Evolutionary conservation across 1,140 invertebrate species (phyloP), one percentile per base, ranked within the genome.

Genomic region (Leptinotarsa undecemlineata): DNA sequence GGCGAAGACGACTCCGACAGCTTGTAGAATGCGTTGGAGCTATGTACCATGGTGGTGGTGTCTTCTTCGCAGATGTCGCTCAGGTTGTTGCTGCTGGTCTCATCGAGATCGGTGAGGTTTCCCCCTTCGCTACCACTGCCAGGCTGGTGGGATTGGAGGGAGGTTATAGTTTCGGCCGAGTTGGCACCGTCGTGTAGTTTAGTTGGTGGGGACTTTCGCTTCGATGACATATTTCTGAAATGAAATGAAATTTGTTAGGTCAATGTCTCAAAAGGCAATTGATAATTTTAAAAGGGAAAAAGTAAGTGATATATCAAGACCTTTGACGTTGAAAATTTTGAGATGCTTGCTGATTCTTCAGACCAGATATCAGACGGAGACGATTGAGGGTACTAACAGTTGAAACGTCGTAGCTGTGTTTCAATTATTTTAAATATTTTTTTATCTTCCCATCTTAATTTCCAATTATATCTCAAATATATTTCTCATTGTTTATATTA

Each of bases 171-270:
- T 81, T 85, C 83, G 72, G 83, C 81, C 82, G 82, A 82, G 81
- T 88, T 87, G 81, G 89, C 90, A 86, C 93, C 92, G 88, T 95
- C 93, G 88, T 93, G 91, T 87, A 95, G 89, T 89, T 95, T 95
- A 77, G 93, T 94, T 87, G 94, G 94, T 85, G 94, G 94, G 85
- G 94, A 95, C 87, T 96, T 96, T 87, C 94, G 91, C 91, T 96
- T 96, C 87, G 94, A 96, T 90, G 94, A 95, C 94, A 96, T 96
- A 88, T 90, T 94, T 92, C 93, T 95, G 90, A 68, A 90, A 90
- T 79, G 85, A 84, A 84, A 23, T 3, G 20, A 64, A 21, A 15
- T 64, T 33, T 19, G 14, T 15, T 64, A 64, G 63, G 23, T 64
- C 17, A 61, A 61, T n/a, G 3, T 42, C 33, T 11, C 33, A 17